A percentile compares a stretch with the other conserved stretches of the same genome.
These are phyloP conservation scores for Hystrix brachyura DNA, from an alignment of 2,113 vertebrate genomes.

Conservation along the genomic window DNA sequence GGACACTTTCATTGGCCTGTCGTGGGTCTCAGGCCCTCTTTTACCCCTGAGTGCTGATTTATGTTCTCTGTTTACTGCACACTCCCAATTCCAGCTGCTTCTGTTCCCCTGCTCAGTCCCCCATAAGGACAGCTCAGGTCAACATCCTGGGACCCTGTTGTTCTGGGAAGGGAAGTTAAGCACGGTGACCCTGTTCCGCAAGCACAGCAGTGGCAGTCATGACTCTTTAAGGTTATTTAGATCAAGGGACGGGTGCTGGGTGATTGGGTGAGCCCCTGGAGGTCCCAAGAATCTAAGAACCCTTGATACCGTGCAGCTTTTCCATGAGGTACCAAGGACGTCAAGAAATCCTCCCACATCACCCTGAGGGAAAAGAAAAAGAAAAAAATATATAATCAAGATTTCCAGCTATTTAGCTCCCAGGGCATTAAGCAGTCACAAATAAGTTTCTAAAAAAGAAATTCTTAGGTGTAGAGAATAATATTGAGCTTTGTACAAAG, in stretches of 20 bases:
- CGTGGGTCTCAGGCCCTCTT: background rate
- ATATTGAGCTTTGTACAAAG: background rate
- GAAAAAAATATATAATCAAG: background rate
- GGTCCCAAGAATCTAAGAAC: background rate
- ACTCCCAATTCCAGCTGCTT: background rate
- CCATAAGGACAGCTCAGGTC: background rate
- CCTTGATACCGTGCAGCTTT: background rate
- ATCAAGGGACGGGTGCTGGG: background rate
- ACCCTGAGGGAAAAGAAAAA: background rate
- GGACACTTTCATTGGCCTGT: background rate
- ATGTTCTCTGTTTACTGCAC: background rate
- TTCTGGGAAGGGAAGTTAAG: background rate
- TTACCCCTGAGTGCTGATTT: background rate
- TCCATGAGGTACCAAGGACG: background rate
- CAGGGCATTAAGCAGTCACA: background rate
- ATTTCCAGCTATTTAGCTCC: constrained; percentile 36
- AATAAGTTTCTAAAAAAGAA: constrained; percentile 18
- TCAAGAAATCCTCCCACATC: constrained; percentile 43
- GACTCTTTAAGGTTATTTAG: constrained; percentile 28
- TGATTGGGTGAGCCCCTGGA: background rate
- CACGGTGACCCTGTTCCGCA: background rate
- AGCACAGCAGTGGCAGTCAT: background rate
- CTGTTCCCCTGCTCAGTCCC: background rate
- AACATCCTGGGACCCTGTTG: background rate
- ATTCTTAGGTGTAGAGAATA: background rate